Conservation (phyloP, 2,797 vertebrate species). For the Odontamblyopus lacepedii region DNA sequence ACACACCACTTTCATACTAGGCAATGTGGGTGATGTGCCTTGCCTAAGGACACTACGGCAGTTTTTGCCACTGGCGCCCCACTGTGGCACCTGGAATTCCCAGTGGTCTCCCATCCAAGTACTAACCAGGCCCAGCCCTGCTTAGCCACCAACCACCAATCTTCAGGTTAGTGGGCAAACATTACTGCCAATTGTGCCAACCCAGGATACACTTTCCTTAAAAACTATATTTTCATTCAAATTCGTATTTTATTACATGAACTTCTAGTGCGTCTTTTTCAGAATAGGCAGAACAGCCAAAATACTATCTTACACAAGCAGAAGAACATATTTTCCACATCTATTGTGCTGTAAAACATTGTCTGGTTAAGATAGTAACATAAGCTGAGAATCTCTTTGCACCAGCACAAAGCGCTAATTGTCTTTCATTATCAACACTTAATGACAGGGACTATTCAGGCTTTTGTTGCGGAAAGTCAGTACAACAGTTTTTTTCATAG, state of each 20-base stretch:
- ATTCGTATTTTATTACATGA: too few species aligned
- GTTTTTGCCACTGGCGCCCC: too few species aligned
- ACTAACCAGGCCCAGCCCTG: too few species aligned
- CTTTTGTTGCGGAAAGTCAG: conserved; percentile 33
- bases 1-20: too few species aligned
- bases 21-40: too few species aligned
- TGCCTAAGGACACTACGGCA: too few species aligned
- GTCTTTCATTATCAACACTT: conserved; percentile 30
- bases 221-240: neutral
- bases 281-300: neutral
- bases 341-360: conserved; percentile 30
- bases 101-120: too few species aligned
- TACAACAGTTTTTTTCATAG: conserved; percentile 5
- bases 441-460: conserved; percentile 39
- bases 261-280: neutral
- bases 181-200: neutral
- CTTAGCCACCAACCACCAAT: neutral
- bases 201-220: neutral
- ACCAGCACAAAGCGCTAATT: conserved; percentile 37
- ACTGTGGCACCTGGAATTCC: too few species aligned
- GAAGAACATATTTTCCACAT: conserved; percentile 30
- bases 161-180: neutral
- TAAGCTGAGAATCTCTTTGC: conserved; percentile 29
- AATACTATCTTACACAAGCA: neutral
- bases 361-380: conserved; percentile 8